Conservation (phyloP, 1,140 invertebrate genomes). For the Polyergus mexicanus region DNA sequence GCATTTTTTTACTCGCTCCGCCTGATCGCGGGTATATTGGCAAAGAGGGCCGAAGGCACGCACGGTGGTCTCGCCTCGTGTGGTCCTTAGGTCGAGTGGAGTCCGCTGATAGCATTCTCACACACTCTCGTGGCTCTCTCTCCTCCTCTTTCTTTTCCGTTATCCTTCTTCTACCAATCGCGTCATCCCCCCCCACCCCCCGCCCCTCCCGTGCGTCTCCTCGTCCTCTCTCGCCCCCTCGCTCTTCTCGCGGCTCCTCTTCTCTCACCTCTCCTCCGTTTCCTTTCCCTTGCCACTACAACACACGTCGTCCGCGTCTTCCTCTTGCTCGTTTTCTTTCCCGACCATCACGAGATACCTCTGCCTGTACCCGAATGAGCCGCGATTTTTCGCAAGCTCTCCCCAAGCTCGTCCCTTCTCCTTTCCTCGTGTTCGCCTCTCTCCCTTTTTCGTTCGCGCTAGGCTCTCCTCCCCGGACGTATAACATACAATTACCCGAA, state of each 20-base stretch:
- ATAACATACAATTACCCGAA: conserved; percentile 85
- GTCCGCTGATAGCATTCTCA: conserved; percentile 80
- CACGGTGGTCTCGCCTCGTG: conserved; percentile 81
- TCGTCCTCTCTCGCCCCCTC: neutral
- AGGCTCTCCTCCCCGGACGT: conserved; percentile 73
- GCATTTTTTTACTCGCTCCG: conserved; percentile 75
- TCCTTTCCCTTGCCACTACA: conserved; percentile 29
- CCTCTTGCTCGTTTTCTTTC: conserved; percentile 44
- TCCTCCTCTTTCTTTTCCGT: conserved; percentile 49
- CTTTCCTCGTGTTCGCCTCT: conserved; percentile 44
- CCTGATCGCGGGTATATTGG: conserved; percentile 80
- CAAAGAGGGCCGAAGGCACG: conserved; percentile 77
- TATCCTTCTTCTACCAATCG: conserved; percentile 39
- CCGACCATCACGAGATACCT: conserved; percentile 60
- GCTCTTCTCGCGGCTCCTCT: neutral
- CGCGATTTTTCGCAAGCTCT: conserved; percentile 84
- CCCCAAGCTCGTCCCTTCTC: conserved; percentile 15
- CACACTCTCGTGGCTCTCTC: conserved; percentile 65
- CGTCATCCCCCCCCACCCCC: conserved; percentile 27
- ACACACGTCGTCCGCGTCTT: conserved; percentile 34
- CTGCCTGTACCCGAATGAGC: conserved; percentile 75
- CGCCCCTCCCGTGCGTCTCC: neutral
- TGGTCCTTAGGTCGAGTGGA: conserved; percentile 79
- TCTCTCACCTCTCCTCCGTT: conserved; percentile 30
- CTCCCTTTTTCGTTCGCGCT: conserved; percentile 42